Conservation (phyloP, 2,797 vertebrate species). For the Denticeps clupeoides region DNA sequence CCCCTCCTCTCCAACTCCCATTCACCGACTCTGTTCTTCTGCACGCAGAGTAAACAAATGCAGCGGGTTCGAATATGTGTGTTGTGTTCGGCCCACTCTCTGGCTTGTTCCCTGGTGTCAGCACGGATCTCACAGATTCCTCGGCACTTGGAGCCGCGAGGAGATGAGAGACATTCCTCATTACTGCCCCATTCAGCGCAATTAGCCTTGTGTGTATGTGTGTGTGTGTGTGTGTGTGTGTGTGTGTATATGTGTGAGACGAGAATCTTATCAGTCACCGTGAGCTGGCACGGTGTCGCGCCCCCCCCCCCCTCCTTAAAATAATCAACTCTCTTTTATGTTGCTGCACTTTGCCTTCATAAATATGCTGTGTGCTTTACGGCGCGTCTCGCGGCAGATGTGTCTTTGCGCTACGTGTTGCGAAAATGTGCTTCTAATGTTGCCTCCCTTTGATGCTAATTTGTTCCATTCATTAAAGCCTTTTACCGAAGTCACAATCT, state of each 20-base stretch:
- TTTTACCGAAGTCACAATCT: constrained; percentile 30
- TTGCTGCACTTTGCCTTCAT: constrained; percentile 19
- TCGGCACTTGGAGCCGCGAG: too few species aligned
- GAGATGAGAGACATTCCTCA: too few species aligned
- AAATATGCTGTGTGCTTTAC: constrained; percentile 25
- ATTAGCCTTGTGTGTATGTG: too few species aligned
- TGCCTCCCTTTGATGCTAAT: constrained; percentile 42
- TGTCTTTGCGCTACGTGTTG: constrained; percentile 29
- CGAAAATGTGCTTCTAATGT: constrained; percentile 40
- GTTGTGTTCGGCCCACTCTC: too few species aligned
- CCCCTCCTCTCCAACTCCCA: too few species aligned
- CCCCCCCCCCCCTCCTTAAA: constrained; percentile 20
- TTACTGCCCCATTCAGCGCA: too few species aligned
- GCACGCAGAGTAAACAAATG: too few species aligned
- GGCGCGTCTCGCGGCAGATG: constrained; percentile 21
- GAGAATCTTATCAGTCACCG: background rate
- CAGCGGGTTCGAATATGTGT: too few species aligned
- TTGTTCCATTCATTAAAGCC: constrained; percentile 43
- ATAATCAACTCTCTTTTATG: constrained; percentile 27
- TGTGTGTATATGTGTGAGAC: too few species aligned
- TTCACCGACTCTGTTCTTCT: too few species aligned
- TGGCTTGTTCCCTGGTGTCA: too few species aligned
- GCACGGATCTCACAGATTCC: too few species aligned
- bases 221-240: constrained; percentile 14
- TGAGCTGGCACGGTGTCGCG: constrained; percentile 8